phyloP scores from a whole-genome alignment of 2,797 vertebrate genomes.

The Manis pentadactyla region DNA sequence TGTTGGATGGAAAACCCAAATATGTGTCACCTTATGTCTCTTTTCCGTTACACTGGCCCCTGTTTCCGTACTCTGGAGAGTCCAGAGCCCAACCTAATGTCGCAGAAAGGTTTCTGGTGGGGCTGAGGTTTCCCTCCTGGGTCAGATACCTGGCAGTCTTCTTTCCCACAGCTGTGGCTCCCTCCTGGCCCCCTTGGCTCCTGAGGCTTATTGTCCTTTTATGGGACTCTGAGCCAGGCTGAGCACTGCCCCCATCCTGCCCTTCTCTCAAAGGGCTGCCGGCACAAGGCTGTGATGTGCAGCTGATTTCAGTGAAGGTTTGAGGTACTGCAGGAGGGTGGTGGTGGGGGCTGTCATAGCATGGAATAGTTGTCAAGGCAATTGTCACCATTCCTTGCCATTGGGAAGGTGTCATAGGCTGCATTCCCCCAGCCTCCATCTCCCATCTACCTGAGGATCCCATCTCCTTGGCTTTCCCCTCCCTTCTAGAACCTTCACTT shows the following conservation, averaged over 20 bases:
- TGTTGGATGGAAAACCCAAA: neutral
- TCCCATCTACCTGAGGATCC: neutral
- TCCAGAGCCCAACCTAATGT: neutral
- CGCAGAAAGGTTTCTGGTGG: neutral
- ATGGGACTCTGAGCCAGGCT: constrained; percentile 33
- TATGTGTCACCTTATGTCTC: neutral
- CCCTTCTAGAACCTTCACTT: neutral
- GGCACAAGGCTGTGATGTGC: neutral
- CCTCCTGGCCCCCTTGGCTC: neutral
- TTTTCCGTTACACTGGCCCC: neutral
- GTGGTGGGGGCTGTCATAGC: neutral
- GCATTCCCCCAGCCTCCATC: neutral
- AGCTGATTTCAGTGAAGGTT: neutral
- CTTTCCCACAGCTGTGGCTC: neutral
- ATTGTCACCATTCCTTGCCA: neutral
- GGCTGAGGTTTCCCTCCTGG: neutral
- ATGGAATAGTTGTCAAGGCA: neutral
- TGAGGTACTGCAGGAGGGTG: neutral
- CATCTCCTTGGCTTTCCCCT: neutral
- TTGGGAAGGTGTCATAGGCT: neutral
- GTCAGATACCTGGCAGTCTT: neutral
- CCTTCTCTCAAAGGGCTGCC: neutral
- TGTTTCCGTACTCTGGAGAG: neutral
- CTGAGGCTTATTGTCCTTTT: neutral
- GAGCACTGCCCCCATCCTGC: neutral